phyloP scores from a whole-genome alignment of 2,888 invertebrate genomes.

The Oscheius myriophilus region DNA sequence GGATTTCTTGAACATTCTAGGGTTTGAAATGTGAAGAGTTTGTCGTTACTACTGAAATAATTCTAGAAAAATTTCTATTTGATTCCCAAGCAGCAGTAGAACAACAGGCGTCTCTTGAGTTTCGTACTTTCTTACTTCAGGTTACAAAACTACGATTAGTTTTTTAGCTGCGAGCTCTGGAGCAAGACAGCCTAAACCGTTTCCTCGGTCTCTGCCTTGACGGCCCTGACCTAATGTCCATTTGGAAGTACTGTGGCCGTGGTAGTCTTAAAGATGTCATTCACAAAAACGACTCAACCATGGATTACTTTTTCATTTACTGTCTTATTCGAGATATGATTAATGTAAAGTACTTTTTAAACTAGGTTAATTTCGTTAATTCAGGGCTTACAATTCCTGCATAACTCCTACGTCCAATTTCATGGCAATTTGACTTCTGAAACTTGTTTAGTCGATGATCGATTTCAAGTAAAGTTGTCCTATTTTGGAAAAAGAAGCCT shows the following conservation, averaged over 20 bases:
- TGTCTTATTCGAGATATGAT: slow-evolving; percentile 48
- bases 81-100: too few species aligned
- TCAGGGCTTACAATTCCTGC: slow-evolving; percentile 49
- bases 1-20: too few species aligned
- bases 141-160: too few species aligned
- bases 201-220: slow-evolving; percentile 64
- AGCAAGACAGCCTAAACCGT: slow-evolving; percentile 64
- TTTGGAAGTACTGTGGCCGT: slow-evolving; percentile 55
- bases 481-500: slow-evolving; percentile 52
- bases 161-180: slow-evolving; percentile 58
- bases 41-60: too few species aligned
- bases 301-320: slow-evolving; percentile 53
- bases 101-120: too few species aligned
- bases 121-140: too few species aligned
- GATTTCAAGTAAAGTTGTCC: slow-evolving; percentile 64
- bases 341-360: slow-evolving; percentile 24
- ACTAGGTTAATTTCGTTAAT: neutral
- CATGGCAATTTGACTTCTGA: slow-evolving; percentile 51
- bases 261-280: slow-evolving; percentile 43
- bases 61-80: too few species aligned
- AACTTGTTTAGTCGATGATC: slow-evolving; percentile 57
- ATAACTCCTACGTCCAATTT: slow-evolving; percentile 38
- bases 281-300: slow-evolving; percentile 38
- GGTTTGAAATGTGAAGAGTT: too few species aligned
- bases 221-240: slow-evolving; percentile 50